Conservation (phyloP, 23 tunicate genomes). For the Ciona savignyi region DNA sequence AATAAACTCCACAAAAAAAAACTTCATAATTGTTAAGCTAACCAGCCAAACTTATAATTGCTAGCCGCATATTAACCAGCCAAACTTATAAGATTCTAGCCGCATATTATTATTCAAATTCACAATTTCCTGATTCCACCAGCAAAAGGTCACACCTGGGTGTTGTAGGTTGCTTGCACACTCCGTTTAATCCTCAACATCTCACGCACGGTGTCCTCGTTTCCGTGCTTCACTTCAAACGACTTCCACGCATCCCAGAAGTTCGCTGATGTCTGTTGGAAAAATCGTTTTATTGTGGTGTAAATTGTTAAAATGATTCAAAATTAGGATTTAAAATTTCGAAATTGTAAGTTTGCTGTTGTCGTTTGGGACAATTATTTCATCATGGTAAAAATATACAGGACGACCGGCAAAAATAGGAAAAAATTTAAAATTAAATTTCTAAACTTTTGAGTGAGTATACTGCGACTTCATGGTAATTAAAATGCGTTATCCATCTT, state of each 20-base stretch:
- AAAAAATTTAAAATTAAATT: no score
- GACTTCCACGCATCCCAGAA: conserved; percentile 91
- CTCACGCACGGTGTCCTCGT: conserved; percentile 96
- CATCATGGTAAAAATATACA: no score
- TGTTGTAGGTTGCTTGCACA: conserved; percentile 88
- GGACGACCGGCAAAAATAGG: no score
- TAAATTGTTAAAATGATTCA: no score
- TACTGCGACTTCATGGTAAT: no score
- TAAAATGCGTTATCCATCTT: no score
- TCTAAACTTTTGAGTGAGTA: no score
- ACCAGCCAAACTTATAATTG: no score
- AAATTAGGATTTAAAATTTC: no score
- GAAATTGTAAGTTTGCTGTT: no score
- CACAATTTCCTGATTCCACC: not conserved
- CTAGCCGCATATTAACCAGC: not conserved
- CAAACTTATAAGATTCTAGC: not conserved
- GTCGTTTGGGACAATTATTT: no score
- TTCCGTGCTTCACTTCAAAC: conserved; percentile 87
- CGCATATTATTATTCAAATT: not conserved
- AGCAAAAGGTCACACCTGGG: conserved; percentile 65
- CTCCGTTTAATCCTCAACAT: conserved; percentile 88
- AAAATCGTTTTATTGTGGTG: not conserved
- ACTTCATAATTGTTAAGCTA: not conserved
- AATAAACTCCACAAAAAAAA: not conserved
- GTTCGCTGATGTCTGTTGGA: conserved; percentile 32